These are phyloP conservation scores for Aradophagus sp. DNA, from an alignment of 1,140 invertebrate species.

Conservation along the genomic window DNA sequence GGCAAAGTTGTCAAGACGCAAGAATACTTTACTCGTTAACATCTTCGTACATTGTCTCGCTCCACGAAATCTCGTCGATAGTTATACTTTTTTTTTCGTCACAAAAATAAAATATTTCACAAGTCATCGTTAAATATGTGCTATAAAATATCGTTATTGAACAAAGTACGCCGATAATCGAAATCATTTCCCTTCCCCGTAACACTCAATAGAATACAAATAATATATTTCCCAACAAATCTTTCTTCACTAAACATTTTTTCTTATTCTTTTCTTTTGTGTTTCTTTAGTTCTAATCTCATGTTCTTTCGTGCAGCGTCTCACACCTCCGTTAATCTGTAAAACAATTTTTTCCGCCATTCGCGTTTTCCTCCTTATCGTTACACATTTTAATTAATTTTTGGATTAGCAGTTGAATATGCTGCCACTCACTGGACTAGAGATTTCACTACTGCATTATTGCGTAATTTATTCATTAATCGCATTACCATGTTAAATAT, in stretches of 20 bases:
- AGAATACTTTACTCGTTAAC: no score
- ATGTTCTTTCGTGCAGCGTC: no score
- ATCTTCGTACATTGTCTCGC: no score
- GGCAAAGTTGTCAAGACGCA: no score
- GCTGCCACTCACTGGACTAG: conserved; percentile 73
- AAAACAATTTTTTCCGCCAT: conserved; percentile 56
- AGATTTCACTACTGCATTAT: conserved; percentile 75
- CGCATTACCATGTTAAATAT: conserved; percentile 37
- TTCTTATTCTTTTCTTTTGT: no score
- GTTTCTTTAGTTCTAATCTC: no score
- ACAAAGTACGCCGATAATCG: conserved; percentile 27
- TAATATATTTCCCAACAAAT: conserved; percentile 61
- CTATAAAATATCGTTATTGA: no score
- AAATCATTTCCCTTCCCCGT: conserved; percentile 49
- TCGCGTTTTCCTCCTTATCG: conserved; percentile 40
- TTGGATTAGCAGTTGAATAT: conserved; percentile 70
- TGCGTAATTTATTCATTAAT: conserved; percentile 63
- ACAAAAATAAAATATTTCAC: no score
- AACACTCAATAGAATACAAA: conserved; percentile 64
- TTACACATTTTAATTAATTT: conserved; percentile 60
- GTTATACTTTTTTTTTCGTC: conserved; percentile 7
- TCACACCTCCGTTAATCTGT: conserved; percentile 49
- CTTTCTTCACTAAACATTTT: conserved; percentile 14
- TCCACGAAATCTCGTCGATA: no score
- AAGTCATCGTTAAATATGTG: no score